Evolutionary conservation across 2,113 vertebrate genomes (phyloP), one percentile per base, ranked within the genome.

Genomic region (Gymnocephalus cernua): DNA sequence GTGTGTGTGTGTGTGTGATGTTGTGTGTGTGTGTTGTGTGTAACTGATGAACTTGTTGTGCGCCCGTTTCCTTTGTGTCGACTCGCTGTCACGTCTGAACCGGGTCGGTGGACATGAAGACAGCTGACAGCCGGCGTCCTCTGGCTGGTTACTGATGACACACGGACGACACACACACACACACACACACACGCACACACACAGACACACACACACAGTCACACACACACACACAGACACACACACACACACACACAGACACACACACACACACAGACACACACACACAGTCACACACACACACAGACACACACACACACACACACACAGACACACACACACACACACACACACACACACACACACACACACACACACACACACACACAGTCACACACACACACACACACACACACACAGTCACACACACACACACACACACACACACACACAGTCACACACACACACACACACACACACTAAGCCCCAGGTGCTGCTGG

Each of bases 131-230:
- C 29, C 14, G 84, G 25, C 15, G 67, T 80, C 76, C 79, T 79
- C 72, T 65, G 86, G 86, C 27, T 69, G 56, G 15, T 44, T 70
- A 80, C 53, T 73, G 77, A 88, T 80, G 78, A 81, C 44, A 25
- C 14, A 47, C 62, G n/a, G n/a, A n/a, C n/a, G n/a, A 66, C 59
- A 41, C 64, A 45, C 62, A 45, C 50, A 45, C 77, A 61, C 77
- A 87, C 86, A 95, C 64, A 21, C 96, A 63, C 19, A 41, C 61
- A 41, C 61, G 44, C 19, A 38, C 32, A 41, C 59, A 62, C 59
- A 41, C 41, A 23, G 35, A 38, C 56, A 51, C 71, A 54, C 78
- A 86, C 86, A 95, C 71, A 27, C 96, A 93, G 91, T 86, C 83
- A 77, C 80, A 54, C 65, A 51, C 68, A 15, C 71, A 29, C 69